These are phyloP conservation scores for Thermophis baileyi DNA, from an alignment of 2,113 vertebrate species.

Conservation along the genomic window DNA sequence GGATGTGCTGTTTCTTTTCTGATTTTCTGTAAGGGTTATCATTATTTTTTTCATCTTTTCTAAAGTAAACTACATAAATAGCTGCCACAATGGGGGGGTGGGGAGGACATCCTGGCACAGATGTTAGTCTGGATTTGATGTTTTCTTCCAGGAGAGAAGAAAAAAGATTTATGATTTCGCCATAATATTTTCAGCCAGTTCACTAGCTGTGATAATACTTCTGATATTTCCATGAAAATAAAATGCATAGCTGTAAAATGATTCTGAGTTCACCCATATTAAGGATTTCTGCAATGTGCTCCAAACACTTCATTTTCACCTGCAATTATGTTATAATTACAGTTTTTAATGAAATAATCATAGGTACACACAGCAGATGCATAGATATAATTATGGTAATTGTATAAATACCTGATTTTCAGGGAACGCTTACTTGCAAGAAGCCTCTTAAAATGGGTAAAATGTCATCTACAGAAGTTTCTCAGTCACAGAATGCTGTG, in stretches of 20 bases:
- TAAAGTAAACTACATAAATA: neutral
- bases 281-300: constrained; percentile 61
- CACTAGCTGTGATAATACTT: constrained; percentile 54
- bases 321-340: constrained; percentile 67
- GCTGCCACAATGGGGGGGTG: neutral
- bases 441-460: constrained; percentile 57
- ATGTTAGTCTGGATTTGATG: neutral
- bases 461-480: constrained; percentile 55
- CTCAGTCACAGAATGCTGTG: constrained; percentile 56
- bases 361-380: constrained; percentile 59
- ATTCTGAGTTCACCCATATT: constrained; percentile 61
- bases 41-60: neutral
- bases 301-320: constrained; percentile 60
- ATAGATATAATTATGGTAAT: constrained; percentile 67
- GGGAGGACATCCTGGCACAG: neutral
- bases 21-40: neutral
- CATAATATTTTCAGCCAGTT: constrained; percentile 52
- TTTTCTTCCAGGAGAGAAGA: constrained; percentile 10
- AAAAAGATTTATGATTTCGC: neutral
- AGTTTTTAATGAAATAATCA: constrained; percentile 67
- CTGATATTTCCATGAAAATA: constrained; percentile 67
- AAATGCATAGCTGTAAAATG: constrained; percentile 56
- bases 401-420: constrained; percentile 68
- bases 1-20: neutral
- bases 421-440: constrained; percentile 62